These are phyloP conservation scores for Drosophila kanekoi DNA, from an alignment of 2,888 invertebrate genomes.

Conservation along the genomic window DNA sequence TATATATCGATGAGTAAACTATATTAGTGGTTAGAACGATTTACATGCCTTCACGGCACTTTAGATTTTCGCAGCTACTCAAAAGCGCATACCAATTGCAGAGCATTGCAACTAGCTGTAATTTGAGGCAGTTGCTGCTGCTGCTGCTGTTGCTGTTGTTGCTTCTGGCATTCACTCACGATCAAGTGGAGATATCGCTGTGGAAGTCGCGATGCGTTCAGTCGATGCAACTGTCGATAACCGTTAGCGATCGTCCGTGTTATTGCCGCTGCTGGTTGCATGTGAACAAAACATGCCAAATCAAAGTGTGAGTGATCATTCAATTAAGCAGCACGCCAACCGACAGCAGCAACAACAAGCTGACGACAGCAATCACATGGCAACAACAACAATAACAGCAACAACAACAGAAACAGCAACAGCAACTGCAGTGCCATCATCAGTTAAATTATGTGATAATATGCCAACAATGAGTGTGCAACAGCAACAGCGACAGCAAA, in stretches of 20 bases:
- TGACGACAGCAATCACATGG: conserved; percentile 61
- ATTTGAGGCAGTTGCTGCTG: conserved; percentile 40
- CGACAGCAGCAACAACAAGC: conserved; percentile 36
- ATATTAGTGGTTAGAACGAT: conserved; percentile 26
- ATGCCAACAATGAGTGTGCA: conserved; percentile 82
- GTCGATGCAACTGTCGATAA: conserved; percentile 69
- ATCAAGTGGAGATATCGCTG: conserved; percentile 48
- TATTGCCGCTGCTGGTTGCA: conserved; percentile 53
- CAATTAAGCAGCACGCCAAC: conserved; percentile 80
- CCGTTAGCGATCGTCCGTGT: conserved; percentile 63
- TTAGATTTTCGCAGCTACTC: conserved; percentile 19
- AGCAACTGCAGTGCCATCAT: conserved; percentile 72
- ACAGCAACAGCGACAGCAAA: conserved; percentile 55
- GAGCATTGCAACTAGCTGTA: conserved; percentile 47
- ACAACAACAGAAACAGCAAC: conserved; percentile 30
- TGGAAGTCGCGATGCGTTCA: conserved; percentile 45
- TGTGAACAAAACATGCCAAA: conserved; percentile 76
- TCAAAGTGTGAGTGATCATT: conserved; percentile 81
- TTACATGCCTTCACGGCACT: conserved; percentile 38
- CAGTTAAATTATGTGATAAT: conserved; percentile 81
- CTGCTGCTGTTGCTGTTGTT: conserved; percentile 15
- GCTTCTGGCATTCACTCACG: conserved; percentile 71
- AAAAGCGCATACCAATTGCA: conserved; percentile 30
- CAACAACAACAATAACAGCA: conserved; percentile 48
- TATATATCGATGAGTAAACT: conserved; percentile 33